phyloP scores from a whole-genome alignment of 2,113 vertebrate genomes.

The Prolemur simus region DNA sequence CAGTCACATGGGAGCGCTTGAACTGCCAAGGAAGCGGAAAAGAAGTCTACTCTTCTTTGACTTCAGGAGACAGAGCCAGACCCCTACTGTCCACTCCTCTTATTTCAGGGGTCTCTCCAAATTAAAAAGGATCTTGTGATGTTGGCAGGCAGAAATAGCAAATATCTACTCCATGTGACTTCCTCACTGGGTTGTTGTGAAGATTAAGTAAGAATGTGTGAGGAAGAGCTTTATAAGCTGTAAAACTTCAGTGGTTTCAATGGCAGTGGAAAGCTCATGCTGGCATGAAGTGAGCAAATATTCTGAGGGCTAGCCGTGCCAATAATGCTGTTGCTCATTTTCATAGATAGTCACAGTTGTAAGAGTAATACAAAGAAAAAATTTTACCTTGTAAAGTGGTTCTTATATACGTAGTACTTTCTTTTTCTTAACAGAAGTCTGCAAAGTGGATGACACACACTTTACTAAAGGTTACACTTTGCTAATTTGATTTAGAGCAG shows the following conservation, averaged over 20 bases:
- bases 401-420: not conserved
- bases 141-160: not conserved
- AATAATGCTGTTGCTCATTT: not conserved
- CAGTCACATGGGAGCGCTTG: fast-evolving
- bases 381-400: not conserved
- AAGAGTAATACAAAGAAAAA: not conserved
- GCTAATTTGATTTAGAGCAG: slow-evolving; percentile 37
- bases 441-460: not conserved
- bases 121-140: not conserved
- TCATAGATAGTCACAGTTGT: not conserved
- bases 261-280: not conserved
- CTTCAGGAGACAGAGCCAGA: not conserved
- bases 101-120: not conserved
- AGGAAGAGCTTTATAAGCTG: not conserved
- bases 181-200: not conserved
- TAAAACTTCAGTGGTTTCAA: not conserved
- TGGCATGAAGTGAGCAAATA: not conserved
- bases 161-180: not conserved
- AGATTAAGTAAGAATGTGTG: not conserved
- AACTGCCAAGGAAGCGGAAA: not conserved
- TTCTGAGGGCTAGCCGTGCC: not conserved
- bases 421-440: not conserved
- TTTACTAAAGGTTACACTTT: not conserved
- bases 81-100: not conserved
- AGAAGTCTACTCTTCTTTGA: not conserved